A percentile compares a stretch with the other conserved stretches of the same genome.
Conservation (phyloP, 2,797 vertebrate species). For the Dendrocincla tyrannina region DNA sequence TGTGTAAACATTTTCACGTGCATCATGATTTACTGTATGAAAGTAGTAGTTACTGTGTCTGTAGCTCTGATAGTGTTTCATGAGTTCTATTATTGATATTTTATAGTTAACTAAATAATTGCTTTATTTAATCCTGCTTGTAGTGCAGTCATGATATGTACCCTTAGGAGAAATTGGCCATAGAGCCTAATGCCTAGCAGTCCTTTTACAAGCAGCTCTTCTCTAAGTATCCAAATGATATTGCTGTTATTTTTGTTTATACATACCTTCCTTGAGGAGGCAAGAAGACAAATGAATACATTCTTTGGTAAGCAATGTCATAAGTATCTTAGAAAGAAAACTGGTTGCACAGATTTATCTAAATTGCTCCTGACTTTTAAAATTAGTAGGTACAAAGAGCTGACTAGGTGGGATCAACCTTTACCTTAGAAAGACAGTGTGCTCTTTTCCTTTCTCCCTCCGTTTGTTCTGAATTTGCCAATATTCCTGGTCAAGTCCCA, state of each 20-base stretch:
- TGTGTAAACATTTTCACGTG: not conserved
- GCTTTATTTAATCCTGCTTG: not conserved
- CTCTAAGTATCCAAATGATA: not conserved
- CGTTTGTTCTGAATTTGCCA: not conserved
- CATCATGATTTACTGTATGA: not conserved
- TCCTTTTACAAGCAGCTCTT: not conserved
- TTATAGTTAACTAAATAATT: slow-evolving; percentile 25
- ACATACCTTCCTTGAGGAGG: not conserved
- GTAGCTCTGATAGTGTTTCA: not conserved
- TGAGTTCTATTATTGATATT: not conserved
- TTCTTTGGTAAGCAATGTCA: no score
- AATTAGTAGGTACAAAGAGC: not conserved
- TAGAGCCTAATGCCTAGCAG: not conserved
- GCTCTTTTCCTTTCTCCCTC: not conserved
- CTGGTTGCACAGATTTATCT: no score
- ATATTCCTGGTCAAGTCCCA: not conserved
- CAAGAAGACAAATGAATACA: not conserved
- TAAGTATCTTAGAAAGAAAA: no score
- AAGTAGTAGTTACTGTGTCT: slow-evolving; percentile 21
- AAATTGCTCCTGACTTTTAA: not conserved
- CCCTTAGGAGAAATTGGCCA: not conserved
- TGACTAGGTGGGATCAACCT: not conserved
- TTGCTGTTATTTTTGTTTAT: not conserved
- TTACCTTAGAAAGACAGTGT: not conserved
- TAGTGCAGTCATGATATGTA: not conserved